A percentile compares a stretch with the other conserved stretches of the same genome.
These are phyloP conservation scores for Araneus ventricosus DNA, from an alignment of 1,140 invertebrate species.

Conservation along the genomic window DNA sequence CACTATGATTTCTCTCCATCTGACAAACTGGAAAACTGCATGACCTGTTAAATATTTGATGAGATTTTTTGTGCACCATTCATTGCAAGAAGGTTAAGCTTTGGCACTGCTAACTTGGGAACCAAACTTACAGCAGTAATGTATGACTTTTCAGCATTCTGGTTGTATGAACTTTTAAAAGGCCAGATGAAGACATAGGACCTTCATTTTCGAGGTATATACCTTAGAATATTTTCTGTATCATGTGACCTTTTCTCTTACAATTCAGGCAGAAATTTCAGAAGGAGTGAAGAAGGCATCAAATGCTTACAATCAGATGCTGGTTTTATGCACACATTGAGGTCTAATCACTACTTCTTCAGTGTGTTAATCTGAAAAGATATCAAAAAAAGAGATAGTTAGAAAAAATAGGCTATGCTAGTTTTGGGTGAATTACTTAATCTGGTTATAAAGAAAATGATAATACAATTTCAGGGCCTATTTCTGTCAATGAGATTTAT, in stretches of 20 bases:
- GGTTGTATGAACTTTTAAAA: constrained; percentile 36
- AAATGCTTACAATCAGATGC: neutral
- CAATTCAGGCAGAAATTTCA: neutral
- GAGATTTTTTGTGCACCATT: constrained; percentile 4
- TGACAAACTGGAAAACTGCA: constrained; percentile 5
- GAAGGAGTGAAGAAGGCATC: neutral
- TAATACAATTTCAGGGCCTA: too few relatives aligned
- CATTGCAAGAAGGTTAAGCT: constrained; percentile 11
- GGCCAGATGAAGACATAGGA: neutral
- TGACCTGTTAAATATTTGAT: constrained; percentile 34
- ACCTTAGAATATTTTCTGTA: constrained; percentile 33
- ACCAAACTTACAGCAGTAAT: constrained; percentile 17
- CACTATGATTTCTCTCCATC: constrained; percentile 39
- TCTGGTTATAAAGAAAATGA: too few relatives aligned
- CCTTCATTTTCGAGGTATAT: constrained; percentile 37
- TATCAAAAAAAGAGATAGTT: neutral
- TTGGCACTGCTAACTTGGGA: constrained; percentile 48
- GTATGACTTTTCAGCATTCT: constrained; percentile 48
- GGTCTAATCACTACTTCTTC: neutral
- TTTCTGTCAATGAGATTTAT: too few relatives aligned
- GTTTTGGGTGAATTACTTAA: too few relatives aligned
- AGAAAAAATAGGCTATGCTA: too few relatives aligned
- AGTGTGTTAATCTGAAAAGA: neutral
- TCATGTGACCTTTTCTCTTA: neutral
- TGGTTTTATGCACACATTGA: neutral